Evolutionary conservation across 2,888 invertebrate genomes (phyloP).

Genomic region (Ophion costatus): DNA sequence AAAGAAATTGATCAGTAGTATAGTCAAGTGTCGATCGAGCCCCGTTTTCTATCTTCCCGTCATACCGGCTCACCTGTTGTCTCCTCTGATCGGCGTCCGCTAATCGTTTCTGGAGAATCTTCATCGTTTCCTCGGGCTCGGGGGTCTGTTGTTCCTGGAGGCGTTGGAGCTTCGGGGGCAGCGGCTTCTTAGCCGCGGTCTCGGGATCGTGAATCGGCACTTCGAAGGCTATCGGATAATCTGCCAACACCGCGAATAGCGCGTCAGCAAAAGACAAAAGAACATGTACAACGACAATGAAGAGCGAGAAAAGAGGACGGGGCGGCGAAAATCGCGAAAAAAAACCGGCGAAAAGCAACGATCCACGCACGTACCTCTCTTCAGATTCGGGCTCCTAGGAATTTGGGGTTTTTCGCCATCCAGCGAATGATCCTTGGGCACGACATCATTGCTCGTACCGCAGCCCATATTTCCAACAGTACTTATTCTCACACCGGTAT

Average conservation of each 20-base stretch:
- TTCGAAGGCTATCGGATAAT: constrained; percentile 71
- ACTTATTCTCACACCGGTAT: not conserved
- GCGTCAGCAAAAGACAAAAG: not conserved
- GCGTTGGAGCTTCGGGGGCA: constrained; percentile 88
- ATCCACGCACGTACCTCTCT: constrained; percentile 41
- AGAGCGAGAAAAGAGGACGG: not conserved
- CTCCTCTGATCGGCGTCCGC: constrained; percentile 90
- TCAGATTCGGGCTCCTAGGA: constrained; percentile 57
- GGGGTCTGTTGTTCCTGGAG: constrained; percentile 87
- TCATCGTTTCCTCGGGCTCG: constrained; percentile 85
- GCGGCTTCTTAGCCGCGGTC: constrained; percentile 86
- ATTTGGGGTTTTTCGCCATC: constrained; percentile 63
- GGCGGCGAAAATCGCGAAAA: not conserved
- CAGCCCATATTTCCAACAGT: constrained; percentile 68
- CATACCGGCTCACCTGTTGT: constrained; percentile 83
- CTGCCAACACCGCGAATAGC: constrained; percentile 41
- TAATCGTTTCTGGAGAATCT: constrained; percentile 88
- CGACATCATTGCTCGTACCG: constrained; percentile 71
- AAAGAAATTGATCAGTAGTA: not conserved
- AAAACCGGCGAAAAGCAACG: not conserved
- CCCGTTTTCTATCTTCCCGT: not conserved
- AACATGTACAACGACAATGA: not conserved
- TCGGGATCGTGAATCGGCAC: constrained; percentile 69
- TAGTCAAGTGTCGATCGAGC: not conserved
- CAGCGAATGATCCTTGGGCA: constrained; percentile 62